Base-by-base conservation (phyloP, 2,113 vertebrate species). In the Abramis brama region DNA sequence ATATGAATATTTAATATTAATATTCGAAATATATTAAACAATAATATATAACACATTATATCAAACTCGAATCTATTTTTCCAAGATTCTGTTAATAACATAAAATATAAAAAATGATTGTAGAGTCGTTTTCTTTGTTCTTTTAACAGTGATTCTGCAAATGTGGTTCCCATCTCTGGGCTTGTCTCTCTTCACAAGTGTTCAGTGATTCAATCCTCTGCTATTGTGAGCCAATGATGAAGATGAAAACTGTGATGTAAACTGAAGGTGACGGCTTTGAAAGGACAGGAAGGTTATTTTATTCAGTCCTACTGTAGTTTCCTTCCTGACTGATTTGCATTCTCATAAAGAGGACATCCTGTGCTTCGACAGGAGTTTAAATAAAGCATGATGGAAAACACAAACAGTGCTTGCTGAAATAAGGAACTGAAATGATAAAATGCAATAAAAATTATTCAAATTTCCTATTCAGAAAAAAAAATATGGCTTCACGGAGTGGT, bases 321-420 rank as follows among this genome's bases (percentile, higher is more conserved):
- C 91, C 92, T 90, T 93, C 90, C 91, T 92, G 84, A 23, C 85
- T 71, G 36, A 79, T 80, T 79, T 86, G 64, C 79, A 68, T 71
- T 87, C 60, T 25, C 50, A 87, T 60, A 77, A 90, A 87, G 86
- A 88, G 84, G 59, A 91, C 59, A 33, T 92, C 92, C 91, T 91
- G 89, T 86, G 59, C 87, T 87, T 83, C 30, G 23, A 77, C 77
- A 74, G 36, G 19, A 52, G 43, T 57, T 77, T 60, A 80, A 88
- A 33, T 23, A 27, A 15, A 23, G 50, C 30, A 73, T 66, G 52
- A 33, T 13, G 55, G 78, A 86, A 75, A 57, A 82, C 19, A 82
- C 19, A 74, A 87, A 85, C 78, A 62, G 57, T 21, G 19, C 36
- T 59, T 47, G 45, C n/a, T 74, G 12, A 78, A 82, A 50, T 74